Evolutionary conservation across 2,113 vertebrate genomes (phyloP), one percentile per base, ranked within the genome.

Genomic region (Carassius gibelio): DNA sequence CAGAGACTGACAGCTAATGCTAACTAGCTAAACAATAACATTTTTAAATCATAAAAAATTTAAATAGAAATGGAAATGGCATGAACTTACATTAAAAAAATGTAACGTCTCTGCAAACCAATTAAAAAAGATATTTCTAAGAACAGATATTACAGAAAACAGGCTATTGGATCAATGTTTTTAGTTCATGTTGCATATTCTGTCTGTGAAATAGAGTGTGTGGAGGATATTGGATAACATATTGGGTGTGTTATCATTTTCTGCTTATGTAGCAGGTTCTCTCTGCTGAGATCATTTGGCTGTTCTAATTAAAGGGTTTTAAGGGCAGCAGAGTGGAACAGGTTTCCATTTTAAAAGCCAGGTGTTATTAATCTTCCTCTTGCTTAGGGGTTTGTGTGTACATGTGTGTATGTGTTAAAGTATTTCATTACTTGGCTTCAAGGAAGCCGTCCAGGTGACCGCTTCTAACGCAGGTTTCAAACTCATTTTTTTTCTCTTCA

Each of bases 291-390:
- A 64, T 82, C 36, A 45, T 87, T 84, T 34, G 52, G 59, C 61
- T 8, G n/a, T 48, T 55, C 50, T 90, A 88, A 88, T 89, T 87
- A 92, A 90, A 82, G 80, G 61, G 80, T 45, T 81, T 74, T 48
- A 77, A 75, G 68, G 62, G 64, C 75, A 57, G 52, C 62, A 82
- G 82, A 90, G 84, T 87, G 86, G 83, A 90, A 88, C 85, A 57
- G 71, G 82, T 83, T 69, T 80, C 66, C 71, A 81, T 81, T 88
- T 85, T 84, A 61, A 69, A 38, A 64, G 74, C 34, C 84, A 79
- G 69, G 59, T 86, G 71, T 82, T 79, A 90, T 90, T 90, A 86
- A 90, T 90, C 85, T 89, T 81, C 61, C 57, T 71, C 69, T 75
- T 55, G 71, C 64, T 81, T 19, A 57, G 52, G 71, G 71, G 21